Evolutionary conservation across 2,888 invertebrate genomes (phyloP).

Genomic region (Pilophorus perplexus): DNA sequence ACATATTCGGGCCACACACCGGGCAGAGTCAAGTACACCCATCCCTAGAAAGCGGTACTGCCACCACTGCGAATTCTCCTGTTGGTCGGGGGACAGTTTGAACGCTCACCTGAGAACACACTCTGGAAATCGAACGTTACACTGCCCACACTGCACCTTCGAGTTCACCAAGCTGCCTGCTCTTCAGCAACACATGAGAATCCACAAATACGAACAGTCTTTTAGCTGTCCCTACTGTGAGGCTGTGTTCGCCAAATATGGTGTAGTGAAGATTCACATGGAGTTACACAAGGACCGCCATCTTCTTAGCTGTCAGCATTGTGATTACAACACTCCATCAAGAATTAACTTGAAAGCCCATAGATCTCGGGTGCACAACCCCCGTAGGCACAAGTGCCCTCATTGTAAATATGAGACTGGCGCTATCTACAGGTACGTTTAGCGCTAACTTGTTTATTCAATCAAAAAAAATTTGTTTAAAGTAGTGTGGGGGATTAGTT

Average conservation of each 20-base stretch:
- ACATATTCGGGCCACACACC: background rate
- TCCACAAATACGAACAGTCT: background rate
- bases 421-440: background rate
- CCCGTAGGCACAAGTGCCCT: background rate
- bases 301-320: background rate
- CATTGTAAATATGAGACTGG: background rate
- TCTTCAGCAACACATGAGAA: background rate
- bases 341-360: background rate
- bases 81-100: background rate
- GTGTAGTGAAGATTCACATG: slow-evolving; percentile 15
- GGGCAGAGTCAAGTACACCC: too few species aligned
- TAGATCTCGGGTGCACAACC: background rate
- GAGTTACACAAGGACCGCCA: slow-evolving; percentile 3
- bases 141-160: slow-evolving; percentile 15
- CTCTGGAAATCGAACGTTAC: background rate
- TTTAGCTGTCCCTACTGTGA: slow-evolving; percentile 13
- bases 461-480: too few species aligned
- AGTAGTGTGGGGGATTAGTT: too few species aligned
- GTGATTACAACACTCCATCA: background rate
- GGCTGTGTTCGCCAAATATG: slow-evolving; percentile 12
- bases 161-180: background rate
- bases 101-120: background rate
- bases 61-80: slow-evolving; percentile 18
- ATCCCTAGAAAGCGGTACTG: slow-evolving; percentile 7
- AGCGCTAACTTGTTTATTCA: too few species aligned